Percentiles rank a stretch among this genome's conserved stretches.
These are phyloP conservation scores for Graptemys geographica DNA, from an alignment of 2,797 vertebrate genomes.

Conservation along the genomic window DNA sequence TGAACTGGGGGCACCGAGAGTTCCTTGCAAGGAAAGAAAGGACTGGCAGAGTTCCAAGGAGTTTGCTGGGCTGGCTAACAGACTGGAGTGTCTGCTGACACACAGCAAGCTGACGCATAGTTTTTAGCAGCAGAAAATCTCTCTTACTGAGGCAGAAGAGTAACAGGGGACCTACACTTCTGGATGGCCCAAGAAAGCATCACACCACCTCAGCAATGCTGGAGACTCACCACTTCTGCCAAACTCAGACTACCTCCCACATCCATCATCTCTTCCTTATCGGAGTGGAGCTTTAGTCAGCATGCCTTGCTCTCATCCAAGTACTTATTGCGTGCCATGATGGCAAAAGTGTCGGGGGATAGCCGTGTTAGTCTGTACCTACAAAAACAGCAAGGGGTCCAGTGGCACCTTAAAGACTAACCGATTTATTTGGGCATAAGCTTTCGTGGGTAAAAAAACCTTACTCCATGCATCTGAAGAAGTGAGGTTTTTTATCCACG, in stretches of 20 bases:
- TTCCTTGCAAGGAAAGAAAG: not conserved
- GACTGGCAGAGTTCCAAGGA: not conserved
- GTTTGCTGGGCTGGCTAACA: not conserved
- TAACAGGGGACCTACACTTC: not conserved
- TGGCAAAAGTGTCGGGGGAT: not conserved
- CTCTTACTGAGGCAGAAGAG: not conserved
- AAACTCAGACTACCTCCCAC: not conserved
- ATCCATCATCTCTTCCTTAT: not conserved
- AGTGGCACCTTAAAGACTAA: too few species aligned
- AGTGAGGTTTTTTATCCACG: too few species aligned
- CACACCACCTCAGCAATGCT: not conserved
- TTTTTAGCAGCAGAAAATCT: not conserved
- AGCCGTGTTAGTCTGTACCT: too few species aligned
- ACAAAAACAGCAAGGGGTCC: too few species aligned
- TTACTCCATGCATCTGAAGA: too few species aligned
- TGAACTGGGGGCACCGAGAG: not conserved
- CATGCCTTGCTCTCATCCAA: not conserved
- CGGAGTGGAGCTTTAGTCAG: not conserved
- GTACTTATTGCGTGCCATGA: accelerated
- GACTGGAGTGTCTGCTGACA: not conserved
- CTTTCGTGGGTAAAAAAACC: too few species aligned
- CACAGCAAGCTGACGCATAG: not conserved
- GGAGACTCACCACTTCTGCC: not conserved
- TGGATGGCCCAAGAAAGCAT: not conserved
- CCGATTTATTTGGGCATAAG: too few species aligned